Base-by-base conservation (phyloP, 2,797 vertebrate species). In the Todus mexicanus region DNA sequence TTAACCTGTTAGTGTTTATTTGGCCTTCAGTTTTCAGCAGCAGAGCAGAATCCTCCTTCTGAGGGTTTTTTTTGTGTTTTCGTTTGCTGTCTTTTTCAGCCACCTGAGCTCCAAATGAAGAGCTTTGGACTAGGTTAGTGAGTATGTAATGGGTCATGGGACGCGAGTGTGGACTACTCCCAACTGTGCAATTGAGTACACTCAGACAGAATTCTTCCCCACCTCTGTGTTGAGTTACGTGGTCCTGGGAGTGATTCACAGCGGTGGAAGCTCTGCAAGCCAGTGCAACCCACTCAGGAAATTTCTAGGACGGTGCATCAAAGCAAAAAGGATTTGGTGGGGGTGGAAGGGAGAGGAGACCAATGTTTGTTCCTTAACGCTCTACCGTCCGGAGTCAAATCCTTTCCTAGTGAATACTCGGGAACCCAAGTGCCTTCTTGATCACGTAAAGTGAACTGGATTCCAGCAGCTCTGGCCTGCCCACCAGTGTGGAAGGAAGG, bases 281-380 rank as follows among this genome's bases (percentile, higher is more conserved):
- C 91, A 71, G 63, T 51, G 50, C 92, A 94, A 9, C 90, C 61
- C 92, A 91, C 94, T 92, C 87, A 47, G 0, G 43, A 89, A 77
- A 79, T 90, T 84, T 90, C 92, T 89, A 87, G 86, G 88, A 63
- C 75, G 64, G 73, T 50, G 69, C 81, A 63, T 87, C 59, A 74
- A 74, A 92, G 86, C 75, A 82, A 78, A n/a, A 88, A 92, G 65
- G 54, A 43, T 95, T 90, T 77, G 75, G 50, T 93, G 82, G 79
- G 73, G 59, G 82, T 76, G 79, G 75, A 75, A 82, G 60, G 37
- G 70, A 89, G 66, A 21, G 33, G 85, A 93, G 59, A 61, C 63
- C 43, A 42, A 4, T 61, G 22, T 35, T 81, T 42, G 70, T 65
- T 70, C 68, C 35, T 79, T 92, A 31, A 33, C 86, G 26, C 51